phyloP scores from a whole-genome alignment of 2,113 vertebrate species.

The Nannobrachium achirus region DNA sequence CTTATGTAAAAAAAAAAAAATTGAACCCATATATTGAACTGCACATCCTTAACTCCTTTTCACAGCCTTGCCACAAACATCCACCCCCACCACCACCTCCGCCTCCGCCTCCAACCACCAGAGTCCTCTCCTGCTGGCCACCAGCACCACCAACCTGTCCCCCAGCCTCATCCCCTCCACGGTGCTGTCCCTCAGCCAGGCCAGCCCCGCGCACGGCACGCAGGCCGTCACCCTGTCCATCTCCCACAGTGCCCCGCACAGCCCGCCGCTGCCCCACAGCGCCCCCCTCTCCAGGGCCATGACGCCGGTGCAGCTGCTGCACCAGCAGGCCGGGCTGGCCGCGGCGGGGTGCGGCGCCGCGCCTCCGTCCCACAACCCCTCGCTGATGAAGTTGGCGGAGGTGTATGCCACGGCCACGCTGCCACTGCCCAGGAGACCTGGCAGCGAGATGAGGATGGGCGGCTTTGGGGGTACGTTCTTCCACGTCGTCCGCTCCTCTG shows the following conservation, averaged over 20 bases:
- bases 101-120: constrained; percentile 55
- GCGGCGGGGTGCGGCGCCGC: constrained; percentile 53
- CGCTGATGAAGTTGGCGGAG: constrained; percentile 71
- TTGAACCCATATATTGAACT: no score
- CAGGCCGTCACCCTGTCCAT: constrained; percentile 75
- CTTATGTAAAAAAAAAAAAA: no score
- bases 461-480: constrained; percentile 74
- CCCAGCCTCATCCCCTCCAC: constrained; percentile 75
- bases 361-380: constrained; percentile 57
- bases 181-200: constrained; percentile 68
- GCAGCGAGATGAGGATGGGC: constrained; percentile 74
- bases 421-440: constrained; percentile 81
- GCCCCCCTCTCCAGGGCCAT: constrained; percentile 80
- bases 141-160: constrained; percentile 72
- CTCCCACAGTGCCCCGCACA: constrained; percentile 75
- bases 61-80: neutral
- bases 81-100: constrained; percentile 47
- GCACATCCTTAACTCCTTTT: no score
- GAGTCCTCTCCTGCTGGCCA: constrained; percentile 53
- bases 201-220: constrained; percentile 55
- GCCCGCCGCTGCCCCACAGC: constrained; percentile 80
- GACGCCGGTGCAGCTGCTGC: constrained; percentile 76
- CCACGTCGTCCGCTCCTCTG: no score
- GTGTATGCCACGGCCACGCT: constrained; percentile 80
- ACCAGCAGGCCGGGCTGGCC: constrained; percentile 57